Conservation (phyloP, 2,888 invertebrate species). For the Spisula subtruncata region DNA sequence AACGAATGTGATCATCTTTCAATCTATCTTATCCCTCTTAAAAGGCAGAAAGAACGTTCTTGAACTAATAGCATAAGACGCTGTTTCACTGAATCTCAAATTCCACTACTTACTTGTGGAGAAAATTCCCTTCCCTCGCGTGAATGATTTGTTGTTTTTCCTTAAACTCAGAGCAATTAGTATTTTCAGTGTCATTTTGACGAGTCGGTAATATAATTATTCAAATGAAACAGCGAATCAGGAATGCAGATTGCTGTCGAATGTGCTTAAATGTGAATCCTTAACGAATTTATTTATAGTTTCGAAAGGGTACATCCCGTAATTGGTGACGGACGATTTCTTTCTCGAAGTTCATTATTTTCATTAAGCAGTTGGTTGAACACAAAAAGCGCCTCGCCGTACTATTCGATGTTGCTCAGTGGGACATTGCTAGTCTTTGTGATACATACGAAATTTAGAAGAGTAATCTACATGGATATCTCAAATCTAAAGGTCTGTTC, state of each 20-base stretch:
- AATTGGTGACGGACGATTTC: background rate
- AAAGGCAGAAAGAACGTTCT: too few species aligned
- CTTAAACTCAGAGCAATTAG: slow-evolving; percentile 28
- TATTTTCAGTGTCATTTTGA: slow-evolving; percentile 18
- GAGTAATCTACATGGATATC: too few species aligned
- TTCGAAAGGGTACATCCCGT: background rate
- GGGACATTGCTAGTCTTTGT: too few species aligned
- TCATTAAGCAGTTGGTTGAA: background rate
- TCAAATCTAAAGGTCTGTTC: too few species aligned
- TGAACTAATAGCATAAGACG: background rate
- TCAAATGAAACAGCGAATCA: slow-evolving; percentile 40
- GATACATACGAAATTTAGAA: too few species aligned
- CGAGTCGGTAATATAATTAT: slow-evolving; percentile 34
- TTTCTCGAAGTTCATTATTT: background rate
- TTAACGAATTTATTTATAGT: background rate
- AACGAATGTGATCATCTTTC: too few species aligned
- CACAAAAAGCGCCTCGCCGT: too few species aligned
- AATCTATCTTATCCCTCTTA: too few species aligned
- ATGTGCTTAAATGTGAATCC: background rate
- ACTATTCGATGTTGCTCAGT: background rate
- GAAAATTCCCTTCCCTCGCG: background rate
- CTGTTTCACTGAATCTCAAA: background rate
- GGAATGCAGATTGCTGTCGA: slow-evolving; percentile 18
- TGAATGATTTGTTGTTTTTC: slow-evolving; percentile 12
- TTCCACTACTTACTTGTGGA: background rate